Conservation (phyloP, 2,113 vertebrate species). For the Phaetusa simplex region DNA sequence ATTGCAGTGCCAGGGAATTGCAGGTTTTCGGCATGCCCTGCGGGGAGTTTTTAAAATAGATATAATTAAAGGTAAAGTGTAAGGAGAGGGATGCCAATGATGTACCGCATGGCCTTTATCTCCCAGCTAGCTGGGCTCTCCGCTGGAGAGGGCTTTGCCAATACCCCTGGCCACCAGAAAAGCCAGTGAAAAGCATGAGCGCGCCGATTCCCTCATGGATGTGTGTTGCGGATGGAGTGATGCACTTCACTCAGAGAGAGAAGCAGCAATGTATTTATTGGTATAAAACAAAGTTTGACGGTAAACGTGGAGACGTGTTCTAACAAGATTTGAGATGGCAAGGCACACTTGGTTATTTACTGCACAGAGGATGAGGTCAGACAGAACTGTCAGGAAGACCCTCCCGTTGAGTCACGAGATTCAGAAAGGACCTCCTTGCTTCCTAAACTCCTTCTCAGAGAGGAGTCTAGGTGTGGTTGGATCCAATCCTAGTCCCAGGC, state of each 20-base stretch:
- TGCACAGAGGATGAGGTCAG: background rate
- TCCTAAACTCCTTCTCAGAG: background rate
- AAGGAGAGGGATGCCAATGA: background rate
- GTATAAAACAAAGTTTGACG: background rate
- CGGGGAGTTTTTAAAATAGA: background rate
- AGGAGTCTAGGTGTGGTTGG: background rate
- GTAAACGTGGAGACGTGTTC: background rate
- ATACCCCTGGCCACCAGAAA: background rate
- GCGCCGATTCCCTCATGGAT: fast-evolving
- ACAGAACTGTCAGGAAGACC: background rate
- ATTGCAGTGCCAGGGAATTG: background rate
- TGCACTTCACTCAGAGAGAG: background rate
- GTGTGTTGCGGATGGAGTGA: background rate
- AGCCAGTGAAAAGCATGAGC: background rate
- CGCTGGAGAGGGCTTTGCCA: background rate
- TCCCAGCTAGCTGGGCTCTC: background rate
- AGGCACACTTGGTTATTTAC: background rate
- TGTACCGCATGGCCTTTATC: background rate
- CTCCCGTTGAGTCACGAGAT: background rate
- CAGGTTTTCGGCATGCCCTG: background rate
- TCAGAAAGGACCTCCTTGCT: background rate
- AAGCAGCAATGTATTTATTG: background rate
- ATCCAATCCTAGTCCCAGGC: background rate
- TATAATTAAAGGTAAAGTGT: background rate
- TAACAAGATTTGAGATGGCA: background rate